Evolutionary conservation across 2,797 vertebrate genomes (phyloP).

Genomic region (Cyclopterus lumpus): DNA sequence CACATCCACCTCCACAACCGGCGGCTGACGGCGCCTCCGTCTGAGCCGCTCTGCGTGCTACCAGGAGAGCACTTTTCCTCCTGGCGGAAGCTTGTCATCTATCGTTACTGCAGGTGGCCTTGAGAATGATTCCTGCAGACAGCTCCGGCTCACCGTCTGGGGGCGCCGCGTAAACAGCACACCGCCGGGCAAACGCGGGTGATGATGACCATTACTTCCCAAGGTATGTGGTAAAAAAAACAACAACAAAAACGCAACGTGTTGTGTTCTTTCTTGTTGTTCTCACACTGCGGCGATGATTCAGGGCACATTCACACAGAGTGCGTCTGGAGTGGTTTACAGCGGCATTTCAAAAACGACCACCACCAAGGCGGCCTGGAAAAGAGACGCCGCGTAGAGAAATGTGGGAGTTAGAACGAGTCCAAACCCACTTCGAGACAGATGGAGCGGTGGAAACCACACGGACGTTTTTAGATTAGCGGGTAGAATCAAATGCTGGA

Average conservation of each 20-base stretch:
- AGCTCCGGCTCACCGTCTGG: constrained; percentile 62
- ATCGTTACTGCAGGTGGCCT: constrained; percentile 70
- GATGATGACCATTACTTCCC: constrained; percentile 67
- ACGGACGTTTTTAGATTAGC: constrained; percentile 42
- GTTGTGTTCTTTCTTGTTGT: constrained; percentile 13
- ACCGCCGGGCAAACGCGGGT: constrained; percentile 60
- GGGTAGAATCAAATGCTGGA: constrained; percentile 20
- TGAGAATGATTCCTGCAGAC: constrained; percentile 73
- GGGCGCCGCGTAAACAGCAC: constrained; percentile 63
- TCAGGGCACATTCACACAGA: constrained; percentile 11
- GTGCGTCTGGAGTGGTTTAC: constrained; percentile 43
- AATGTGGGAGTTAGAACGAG: constrained; percentile 47
- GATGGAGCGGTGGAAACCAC: constrained; percentile 41
- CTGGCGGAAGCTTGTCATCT: constrained; percentile 71
- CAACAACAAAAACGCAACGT: constrained; percentile 6
- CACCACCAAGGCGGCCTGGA: constrained; percentile 16
- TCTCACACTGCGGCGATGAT: constrained; percentile 22
- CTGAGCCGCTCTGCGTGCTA: constrained; percentile 50
- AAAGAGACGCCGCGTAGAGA: constrained; percentile 27
- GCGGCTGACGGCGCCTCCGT: constrained; percentile 58
- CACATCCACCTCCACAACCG: no score
- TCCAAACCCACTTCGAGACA: no score
- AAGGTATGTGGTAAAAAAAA: constrained; percentile 21
- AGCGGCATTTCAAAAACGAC: constrained; percentile 42
- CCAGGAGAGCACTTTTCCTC: constrained; percentile 61